These are phyloP conservation scores for Odontomyia ornata DNA, from an alignment of 2,888 invertebrate genomes.

Conservation along the genomic window DNA sequence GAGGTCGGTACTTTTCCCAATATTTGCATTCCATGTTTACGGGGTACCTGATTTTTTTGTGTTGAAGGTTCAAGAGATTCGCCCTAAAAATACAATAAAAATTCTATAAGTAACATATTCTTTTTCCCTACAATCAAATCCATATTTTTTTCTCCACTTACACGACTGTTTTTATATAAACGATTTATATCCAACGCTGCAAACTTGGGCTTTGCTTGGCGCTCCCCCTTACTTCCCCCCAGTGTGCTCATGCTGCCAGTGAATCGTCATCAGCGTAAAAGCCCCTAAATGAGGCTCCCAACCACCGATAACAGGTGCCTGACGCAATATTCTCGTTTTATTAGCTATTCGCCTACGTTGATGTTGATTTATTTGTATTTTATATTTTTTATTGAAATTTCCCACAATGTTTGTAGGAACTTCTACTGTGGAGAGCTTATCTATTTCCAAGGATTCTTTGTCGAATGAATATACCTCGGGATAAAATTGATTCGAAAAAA, in stretches of 20 bases:
- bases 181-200: slow-evolving; percentile 98
- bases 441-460: neutral
- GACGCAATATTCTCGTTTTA: neutral
- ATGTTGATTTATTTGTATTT: slow-evolving; percentile 1
- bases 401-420: slow-evolving; percentile 7
- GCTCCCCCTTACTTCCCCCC: slow-evolving; percentile 67
- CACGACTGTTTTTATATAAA: slow-evolving; percentile 88
- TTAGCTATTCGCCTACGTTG: neutral
- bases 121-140: slow-evolving; percentile 3
- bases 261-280: slow-evolving; percentile 66
- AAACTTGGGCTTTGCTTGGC: slow-evolving; percentile 85
- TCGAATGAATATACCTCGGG: no score
- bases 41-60: slow-evolving; percentile 88
- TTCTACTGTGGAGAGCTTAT: neutral
- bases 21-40: slow-evolving; percentile 99
- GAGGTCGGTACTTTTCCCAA: slow-evolving; percentile 99
- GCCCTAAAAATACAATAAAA: slow-evolving; percentile 67
- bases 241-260: slow-evolving; percentile 66
- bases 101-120: neutral
- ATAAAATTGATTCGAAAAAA: no score
- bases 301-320: slow-evolving; percentile 48
- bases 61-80: slow-evolving; percentile 88
- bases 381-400: slow-evolving; percentile 13
- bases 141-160: slow-evolving; percentile 68
- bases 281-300: slow-evolving; percentile 58